Evolutionary conservation across 1,140 invertebrate species (phyloP).

Genomic region (Pseudomyrmex flavicornis): DNA sequence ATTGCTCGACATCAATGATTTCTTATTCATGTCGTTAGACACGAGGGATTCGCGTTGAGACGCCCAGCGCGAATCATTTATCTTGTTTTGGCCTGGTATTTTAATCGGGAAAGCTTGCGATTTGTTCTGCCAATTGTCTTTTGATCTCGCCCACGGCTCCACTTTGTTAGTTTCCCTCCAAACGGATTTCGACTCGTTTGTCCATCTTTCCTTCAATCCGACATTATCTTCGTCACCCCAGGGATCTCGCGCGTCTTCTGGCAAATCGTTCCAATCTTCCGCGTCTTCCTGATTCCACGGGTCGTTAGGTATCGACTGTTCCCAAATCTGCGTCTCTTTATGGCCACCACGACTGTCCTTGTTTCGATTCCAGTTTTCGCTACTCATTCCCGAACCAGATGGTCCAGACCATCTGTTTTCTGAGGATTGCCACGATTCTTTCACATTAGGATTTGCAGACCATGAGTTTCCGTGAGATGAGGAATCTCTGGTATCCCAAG

Average conservation of each 20-base stretch:
- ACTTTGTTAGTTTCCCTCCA: constrained; percentile 62
- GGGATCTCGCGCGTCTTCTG: constrained; percentile 83
- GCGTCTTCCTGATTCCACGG: constrained; percentile 69
- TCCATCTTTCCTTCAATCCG: constrained; percentile 66
- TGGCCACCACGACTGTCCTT: constrained; percentile 69
- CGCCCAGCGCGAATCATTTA: constrained; percentile 68
- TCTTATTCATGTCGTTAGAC: constrained; percentile 63
- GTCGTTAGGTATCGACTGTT: constrained; percentile 61
- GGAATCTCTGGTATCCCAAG: constrained; percentile 53
- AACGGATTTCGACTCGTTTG: constrained; percentile 40
- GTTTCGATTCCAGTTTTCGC: constrained; percentile 75
- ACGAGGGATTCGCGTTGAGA: neutral
- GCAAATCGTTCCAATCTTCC: constrained; percentile 82
- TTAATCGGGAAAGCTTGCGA: constrained; percentile 50
- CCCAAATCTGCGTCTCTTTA: constrained; percentile 72
- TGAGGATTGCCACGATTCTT: constrained; percentile 65
- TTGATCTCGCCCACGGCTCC: constrained; percentile 62
- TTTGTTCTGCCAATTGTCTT: constrained; percentile 72
- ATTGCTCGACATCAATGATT: neutral
- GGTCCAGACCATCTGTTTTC: constrained; percentile 55
- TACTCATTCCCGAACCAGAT: constrained; percentile 40
- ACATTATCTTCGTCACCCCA: constrained; percentile 80
- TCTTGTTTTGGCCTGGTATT: constrained; percentile 61
- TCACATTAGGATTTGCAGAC: constrained; percentile 47
- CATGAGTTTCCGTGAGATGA: constrained; percentile 59